phyloP scores from a whole-genome alignment of 2,888 invertebrate species.

The Eledona agricola region DNA sequence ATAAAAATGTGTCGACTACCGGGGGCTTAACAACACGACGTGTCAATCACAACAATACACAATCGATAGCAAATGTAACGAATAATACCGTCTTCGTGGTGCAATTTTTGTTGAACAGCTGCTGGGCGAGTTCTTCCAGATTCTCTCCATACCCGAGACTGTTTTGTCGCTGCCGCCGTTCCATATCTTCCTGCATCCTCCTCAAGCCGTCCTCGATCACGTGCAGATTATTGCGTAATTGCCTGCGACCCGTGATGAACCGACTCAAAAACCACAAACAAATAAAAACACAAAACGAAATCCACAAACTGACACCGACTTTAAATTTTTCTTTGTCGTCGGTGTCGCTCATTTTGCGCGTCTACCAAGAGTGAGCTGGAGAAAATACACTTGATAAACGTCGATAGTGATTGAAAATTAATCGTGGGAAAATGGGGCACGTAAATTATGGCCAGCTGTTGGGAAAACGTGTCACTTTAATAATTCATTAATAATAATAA shows the following conservation, averaged over 20 bases:
- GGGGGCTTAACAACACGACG: constrained; percentile 17
- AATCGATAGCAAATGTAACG: constrained; percentile 16
- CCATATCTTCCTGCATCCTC: constrained; percentile 55
- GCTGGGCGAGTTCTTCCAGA: constrained; percentile 43
- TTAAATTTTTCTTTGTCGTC: constrained; percentile 35
- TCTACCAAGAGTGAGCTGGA: no score
- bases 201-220: constrained; percentile 58
- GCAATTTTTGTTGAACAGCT: constrained; percentile 38
- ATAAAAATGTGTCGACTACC: no score
- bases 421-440: no score
- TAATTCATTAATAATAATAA: no score
- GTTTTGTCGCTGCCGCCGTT: constrained; percentile 47
- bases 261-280: constrained; percentile 55
- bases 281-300: constrained; percentile 52
- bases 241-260: constrained; percentile 53
- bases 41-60: constrained; percentile 23
- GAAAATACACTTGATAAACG: no score
- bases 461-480: no score
- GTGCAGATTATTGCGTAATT: constrained; percentile 55
- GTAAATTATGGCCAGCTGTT: no score
- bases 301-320: constrained; percentile 49
- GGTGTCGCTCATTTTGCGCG: constrained; percentile 19
- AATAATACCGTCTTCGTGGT: no score
- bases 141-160: constrained; percentile 44
- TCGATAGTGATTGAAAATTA: no score